Base-by-base conservation (phyloP, 2,113 vertebrate species). In the Oreocharis arfaki region DNA sequence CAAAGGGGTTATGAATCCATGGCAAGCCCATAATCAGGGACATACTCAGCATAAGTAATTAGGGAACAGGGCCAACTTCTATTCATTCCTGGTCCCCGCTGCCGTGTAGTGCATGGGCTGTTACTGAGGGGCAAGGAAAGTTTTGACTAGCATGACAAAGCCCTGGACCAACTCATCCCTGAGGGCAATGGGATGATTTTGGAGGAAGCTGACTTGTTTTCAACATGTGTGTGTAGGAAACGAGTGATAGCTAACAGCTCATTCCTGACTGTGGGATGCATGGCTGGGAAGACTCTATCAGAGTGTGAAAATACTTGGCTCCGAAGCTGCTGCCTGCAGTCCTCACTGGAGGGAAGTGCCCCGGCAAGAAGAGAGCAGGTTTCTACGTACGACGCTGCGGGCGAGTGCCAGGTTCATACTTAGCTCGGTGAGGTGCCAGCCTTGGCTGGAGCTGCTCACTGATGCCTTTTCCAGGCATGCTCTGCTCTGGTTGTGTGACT, bases 301-400 rank as follows among this genome's bases (percentile, higher is more conserved):
- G 55, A 67, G 50, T 23, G 37, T 67, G 56, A 61, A 60, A 82
- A n/a, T 10, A 7, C 44, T 47, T 56, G 50, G 32, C 75, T 85
- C 16, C 6, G 39, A 47, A 55, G 59, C 68, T 73, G 69, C 9
- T 69, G 30, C 47, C 37, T 63, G 26, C 75, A 70, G 64, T 42
- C 35, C 26, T 85, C 1, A 1, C 11, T 37, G 35, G 21, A 42
- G 56, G 26, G 18, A 82, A 64, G 67, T 24, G 16, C 24, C 61
- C 44, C 10, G 56, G 69, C 85, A 82, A 59, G 82, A 80, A 11
- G 32, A 60, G 55, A 80, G 37, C 60, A 69, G 69, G 55, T 75
- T 75, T 75, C 78, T 57, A 50, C 0, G 0, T 9, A 21, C 0
- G 0, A 44, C 0, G 0, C 27, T 44, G 37, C 4, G 0, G 24